Conservation (phyloP, 2,797 vertebrate species). For the Dipus sagitta region DNA sequence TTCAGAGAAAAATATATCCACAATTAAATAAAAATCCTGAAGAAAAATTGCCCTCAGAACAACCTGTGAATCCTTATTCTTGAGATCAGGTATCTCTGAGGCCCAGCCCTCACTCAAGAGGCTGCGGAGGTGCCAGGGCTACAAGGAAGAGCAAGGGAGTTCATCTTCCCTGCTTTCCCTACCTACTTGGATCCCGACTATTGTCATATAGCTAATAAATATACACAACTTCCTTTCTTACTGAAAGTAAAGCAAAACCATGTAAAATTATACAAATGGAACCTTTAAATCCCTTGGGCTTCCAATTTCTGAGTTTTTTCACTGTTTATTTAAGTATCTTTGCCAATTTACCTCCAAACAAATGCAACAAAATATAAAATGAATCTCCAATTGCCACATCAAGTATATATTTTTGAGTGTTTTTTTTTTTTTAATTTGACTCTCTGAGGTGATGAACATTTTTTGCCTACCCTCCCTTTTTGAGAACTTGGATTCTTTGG, state of each 20-base stretch:
- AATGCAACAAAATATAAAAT: background rate
- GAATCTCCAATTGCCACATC: background rate
- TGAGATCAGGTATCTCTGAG: background rate
- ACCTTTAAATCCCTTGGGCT: background rate
- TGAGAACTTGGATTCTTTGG: constrained; percentile 7
- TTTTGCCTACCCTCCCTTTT: background rate
- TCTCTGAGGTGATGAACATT: background rate
- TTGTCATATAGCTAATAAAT: background rate
- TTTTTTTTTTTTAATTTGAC: background rate
- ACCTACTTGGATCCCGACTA: background rate
- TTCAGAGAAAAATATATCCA: constrained; percentile 6
- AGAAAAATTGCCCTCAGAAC: constrained; percentile 27
- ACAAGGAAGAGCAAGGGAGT: background rate
- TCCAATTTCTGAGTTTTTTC: background rate
- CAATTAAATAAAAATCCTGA: background rate
- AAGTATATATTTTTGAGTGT: background rate
- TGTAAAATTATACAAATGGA: background rate
- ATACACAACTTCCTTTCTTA: background rate
- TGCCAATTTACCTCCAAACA: background rate
- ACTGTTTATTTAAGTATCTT: background rate
- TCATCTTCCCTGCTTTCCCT: background rate
- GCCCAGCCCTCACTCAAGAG: background rate
- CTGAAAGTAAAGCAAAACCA: constrained; percentile 11
- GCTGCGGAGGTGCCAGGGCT: background rate
- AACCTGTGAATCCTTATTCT: background rate